Percentiles rank a stretch among this genome's conserved stretches.
phyloP scores from a whole-genome alignment of 2,113 vertebrate genomes.

The Pygoscelis antarcticus region DNA sequence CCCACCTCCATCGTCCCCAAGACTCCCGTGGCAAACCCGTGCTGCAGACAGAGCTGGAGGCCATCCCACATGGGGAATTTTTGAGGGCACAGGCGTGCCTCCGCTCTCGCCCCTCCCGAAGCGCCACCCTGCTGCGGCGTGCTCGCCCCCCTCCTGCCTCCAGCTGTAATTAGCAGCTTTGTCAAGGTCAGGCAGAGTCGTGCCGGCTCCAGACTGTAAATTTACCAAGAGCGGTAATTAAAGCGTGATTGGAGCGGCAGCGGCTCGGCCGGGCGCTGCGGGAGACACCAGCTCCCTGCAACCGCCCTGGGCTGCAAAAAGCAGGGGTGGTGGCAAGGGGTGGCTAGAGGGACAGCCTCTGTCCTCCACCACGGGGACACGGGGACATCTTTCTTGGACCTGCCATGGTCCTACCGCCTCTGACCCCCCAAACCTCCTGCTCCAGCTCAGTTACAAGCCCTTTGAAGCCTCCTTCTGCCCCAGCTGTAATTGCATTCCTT shows the following conservation, averaged over 20 bases:
- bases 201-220: not conserved
- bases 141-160: not conserved
- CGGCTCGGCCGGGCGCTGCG: not conserved
- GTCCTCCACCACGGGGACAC: not conserved
- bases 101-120: rapidly evolving
- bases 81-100: rapidly evolving
- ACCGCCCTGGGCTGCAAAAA: not conserved
- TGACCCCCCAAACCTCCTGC: not conserved
- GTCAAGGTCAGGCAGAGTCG: conserved; percentile 27
- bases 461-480: not conserved
- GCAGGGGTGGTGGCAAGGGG: not conserved
- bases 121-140: not conserved
- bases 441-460: not conserved
- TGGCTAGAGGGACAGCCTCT: not conserved
- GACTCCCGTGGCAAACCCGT: rapidly evolving
- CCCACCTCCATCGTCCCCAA: not conserved
- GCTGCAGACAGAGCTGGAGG: not conserved
- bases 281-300: not conserved
- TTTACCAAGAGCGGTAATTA: conserved; percentile 24
- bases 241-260: not conserved
- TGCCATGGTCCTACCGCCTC: rapidly evolving
- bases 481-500: conserved; percentile 43
- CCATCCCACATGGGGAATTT: not conserved
- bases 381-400: not conserved
- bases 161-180: conserved; percentile 42